Conservation (phyloP, 2,797 vertebrate species). For the Paguma larvata region DNA sequence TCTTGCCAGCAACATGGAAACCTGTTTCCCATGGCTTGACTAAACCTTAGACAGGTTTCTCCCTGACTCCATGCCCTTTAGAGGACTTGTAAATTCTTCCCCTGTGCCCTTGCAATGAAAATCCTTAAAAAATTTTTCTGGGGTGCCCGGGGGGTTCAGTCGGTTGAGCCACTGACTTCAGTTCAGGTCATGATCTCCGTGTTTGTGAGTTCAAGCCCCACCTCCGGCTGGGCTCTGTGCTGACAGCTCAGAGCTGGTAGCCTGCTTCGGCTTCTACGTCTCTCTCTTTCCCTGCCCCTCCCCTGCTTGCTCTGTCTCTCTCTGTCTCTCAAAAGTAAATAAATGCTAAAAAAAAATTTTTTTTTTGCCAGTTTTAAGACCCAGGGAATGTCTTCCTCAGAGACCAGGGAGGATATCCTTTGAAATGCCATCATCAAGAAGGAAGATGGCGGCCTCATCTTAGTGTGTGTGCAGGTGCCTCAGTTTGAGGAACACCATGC, state of each 20-base stretch:
- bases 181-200: neutral
- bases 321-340: neutral
- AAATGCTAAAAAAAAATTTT: neutral
- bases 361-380: neutral
- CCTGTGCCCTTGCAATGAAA: neutral
- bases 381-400: neutral
- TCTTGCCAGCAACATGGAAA: neutral
- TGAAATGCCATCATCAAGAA: neutral
- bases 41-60: no score
- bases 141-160: neutral
- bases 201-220: no score
- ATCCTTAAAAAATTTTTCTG: neutral
- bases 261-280: no score
- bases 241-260: no score
- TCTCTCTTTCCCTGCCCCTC: no score
- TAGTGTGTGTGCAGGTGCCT: no score
- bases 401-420: neutral
- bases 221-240: no score
- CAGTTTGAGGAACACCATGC: accelerated
- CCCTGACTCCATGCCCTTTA: neutral
- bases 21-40: accelerated
- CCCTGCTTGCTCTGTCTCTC: neutral
- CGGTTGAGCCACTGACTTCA: neutral
- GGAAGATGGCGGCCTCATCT: accelerated
- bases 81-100: neutral